Evolutionary conservation across 2,888 invertebrate species (phyloP).

Genomic region (Omphaloscelis lunosa): DNA sequence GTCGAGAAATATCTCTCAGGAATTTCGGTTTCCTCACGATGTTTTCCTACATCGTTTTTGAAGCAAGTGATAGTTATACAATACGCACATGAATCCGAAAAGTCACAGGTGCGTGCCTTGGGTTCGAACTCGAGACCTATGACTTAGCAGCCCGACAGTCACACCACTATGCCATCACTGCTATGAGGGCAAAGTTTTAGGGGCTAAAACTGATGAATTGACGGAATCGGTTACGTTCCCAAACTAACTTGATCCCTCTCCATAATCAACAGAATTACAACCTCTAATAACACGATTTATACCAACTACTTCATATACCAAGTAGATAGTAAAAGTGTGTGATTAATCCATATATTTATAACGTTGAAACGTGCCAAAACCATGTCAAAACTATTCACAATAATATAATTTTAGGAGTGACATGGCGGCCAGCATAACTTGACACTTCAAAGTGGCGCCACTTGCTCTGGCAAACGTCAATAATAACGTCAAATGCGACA

Average conservation of each 20-base stretch:
- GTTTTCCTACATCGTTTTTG: too few relatives aligned
- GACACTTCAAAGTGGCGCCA: slow-evolving; percentile 17
- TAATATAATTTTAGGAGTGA: slow-evolving; percentile 43
- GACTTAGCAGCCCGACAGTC: too few relatives aligned
- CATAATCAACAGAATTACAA: slow-evolving; percentile 21
- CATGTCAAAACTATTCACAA: slow-evolving; percentile 46
- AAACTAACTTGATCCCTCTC: background rate
- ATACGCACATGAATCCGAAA: too few relatives aligned
- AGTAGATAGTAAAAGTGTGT: slow-evolving; percentile 58
- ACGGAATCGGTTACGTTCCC: background rate
- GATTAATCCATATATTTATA: slow-evolving; percentile 67
- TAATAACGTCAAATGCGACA: background rate
- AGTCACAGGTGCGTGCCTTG: too few relatives aligned
- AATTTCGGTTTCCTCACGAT: too few relatives aligned
- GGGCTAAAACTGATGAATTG: background rate
- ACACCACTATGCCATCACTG: too few relatives aligned
- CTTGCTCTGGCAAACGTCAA: background rate
- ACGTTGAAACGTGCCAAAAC: slow-evolving; percentile 61
- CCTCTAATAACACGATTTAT: slow-evolving; percentile 37
- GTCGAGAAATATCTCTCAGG: too few relatives aligned
- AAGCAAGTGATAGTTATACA: too few relatives aligned
- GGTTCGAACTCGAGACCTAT: too few relatives aligned
- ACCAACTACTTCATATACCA: slow-evolving; percentile 16
- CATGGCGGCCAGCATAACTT: slow-evolving; percentile 11
- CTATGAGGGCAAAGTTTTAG: background rate